These are phyloP conservation scores for Asobara japonica DNA, from an alignment of 1,140 invertebrate species.

Conservation along the genomic window DNA sequence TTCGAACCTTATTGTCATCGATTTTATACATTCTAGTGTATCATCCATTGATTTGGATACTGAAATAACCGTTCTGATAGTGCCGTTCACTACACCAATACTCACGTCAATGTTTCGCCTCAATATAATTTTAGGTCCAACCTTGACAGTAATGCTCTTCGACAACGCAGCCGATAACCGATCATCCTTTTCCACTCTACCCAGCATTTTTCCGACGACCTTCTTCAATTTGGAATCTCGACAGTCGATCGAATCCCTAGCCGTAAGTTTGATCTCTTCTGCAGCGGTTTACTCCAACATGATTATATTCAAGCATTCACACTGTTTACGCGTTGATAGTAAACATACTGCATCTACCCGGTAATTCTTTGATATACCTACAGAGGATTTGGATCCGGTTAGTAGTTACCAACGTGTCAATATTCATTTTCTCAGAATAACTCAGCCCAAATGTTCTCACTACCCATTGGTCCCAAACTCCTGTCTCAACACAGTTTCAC, in stretches of 20 bases:
- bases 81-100: constrained; percentile 11
- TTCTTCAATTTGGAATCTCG: neutral
- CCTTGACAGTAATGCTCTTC: neutral
- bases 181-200: neutral
- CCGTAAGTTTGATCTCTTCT: neutral
- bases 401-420: constrained; percentile 40
- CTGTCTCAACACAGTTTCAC: constrained; percentile 38
- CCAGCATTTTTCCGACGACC: neutral
- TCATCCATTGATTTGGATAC: neutral
- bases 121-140: constrained; percentile 22
- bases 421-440: constrained; percentile 42
- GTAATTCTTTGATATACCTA: constrained; percentile 30
- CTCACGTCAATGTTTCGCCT: constrained; percentile 14
- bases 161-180: neutral
- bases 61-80: constrained; percentile 2
- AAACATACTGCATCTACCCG: too few relatives aligned
- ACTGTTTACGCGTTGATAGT: constrained; percentile 16
- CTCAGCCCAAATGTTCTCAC: constrained; percentile 37
- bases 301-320: constrained; percentile 12
- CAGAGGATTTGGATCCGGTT: constrained; percentile 32
- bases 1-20: neutral
- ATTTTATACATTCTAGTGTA: neutral
- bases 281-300: constrained; percentile 7
- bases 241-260: constrained; percentile 6
- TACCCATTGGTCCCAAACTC: constrained; percentile 35